Percentiles rank a stretch among this genome's conserved stretches.
phyloP scores from a whole-genome alignment of 37 sponge, comb jelly and placozoan species.

The Crambe crambe region DNA sequence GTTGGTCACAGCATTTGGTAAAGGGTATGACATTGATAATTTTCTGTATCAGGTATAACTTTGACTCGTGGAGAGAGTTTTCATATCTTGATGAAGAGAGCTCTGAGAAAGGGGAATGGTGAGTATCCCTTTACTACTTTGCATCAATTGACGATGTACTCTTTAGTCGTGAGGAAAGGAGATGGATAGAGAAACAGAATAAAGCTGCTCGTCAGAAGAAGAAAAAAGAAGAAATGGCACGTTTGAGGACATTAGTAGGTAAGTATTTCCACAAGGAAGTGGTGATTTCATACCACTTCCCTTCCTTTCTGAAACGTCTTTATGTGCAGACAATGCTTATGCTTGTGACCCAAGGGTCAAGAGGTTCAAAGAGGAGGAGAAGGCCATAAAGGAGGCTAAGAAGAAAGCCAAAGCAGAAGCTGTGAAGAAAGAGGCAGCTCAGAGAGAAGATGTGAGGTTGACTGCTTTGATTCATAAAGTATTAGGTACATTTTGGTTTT shows the following conservation, averaged over 20 bases:
- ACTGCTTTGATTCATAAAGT: neutral
- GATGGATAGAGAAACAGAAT: constrained; percentile 96
- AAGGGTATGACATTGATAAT: neutral
- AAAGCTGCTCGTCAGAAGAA: constrained; percentile 79
- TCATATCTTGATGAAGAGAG: constrained; percentile 96
- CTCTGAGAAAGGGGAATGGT: constrained; percentile 89
- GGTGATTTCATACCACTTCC: neutral
- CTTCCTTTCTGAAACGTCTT: neutral
- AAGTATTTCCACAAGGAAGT: neutral
- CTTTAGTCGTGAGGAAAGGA: constrained; percentile 91
- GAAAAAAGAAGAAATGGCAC: constrained; percentile 83
- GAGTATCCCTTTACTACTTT: neutral
- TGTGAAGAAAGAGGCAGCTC: constrained; percentile 44
- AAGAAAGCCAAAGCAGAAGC: constrained; percentile 82
- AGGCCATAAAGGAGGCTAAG: constrained; percentile 72
- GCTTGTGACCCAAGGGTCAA: constrained; percentile 89
- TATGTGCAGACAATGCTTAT: constrained; percentile 76
- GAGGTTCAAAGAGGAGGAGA: constrained; percentile 81
- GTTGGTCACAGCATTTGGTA: constrained; percentile 26
- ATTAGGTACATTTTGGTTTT: neutral
- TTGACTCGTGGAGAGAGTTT: constrained; percentile 97
- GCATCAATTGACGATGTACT: neutral
- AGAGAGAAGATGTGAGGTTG: constrained; percentile 45
- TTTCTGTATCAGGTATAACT: constrained; percentile 73
- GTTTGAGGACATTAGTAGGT: constrained; percentile 87